These are phyloP conservation scores for Liasis olivaceus DNA, from an alignment of 2,797 vertebrate genomes.

Conservation along the genomic window DNA sequence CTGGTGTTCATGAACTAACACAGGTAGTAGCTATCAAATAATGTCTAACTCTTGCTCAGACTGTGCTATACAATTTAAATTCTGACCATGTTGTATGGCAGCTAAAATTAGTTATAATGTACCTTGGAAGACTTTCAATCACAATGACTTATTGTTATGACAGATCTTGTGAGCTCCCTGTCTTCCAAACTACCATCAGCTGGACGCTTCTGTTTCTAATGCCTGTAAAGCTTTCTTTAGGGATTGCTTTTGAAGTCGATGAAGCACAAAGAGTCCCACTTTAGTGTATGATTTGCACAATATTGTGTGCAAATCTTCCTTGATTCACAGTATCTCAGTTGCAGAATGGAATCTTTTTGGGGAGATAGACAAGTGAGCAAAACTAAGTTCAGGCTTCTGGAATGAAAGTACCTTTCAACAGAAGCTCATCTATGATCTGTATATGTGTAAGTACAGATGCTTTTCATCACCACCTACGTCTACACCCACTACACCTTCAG, in stretches of 20 bases:
- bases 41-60: not conserved
- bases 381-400: not conserved
- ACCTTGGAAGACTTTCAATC: not conserved
- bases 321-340: not conserved
- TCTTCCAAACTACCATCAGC: not conserved
- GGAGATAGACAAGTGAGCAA: not conserved
- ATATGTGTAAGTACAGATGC: not conserved
- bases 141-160: not conserved
- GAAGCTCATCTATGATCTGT: not conserved
- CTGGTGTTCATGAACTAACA: not conserved
- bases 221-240: not conserved
- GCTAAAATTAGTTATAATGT: not conserved
- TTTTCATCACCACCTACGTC: not conserved
- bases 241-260: not conserved
- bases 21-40: not conserved
- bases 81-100: not conserved
- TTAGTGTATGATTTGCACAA: not conserved
- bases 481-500: not conserved
- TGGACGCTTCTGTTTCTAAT: constrained; percentile 3
- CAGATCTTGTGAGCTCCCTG: not conserved
- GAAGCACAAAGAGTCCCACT: not conserved
- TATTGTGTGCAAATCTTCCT: not conserved
- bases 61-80: not conserved
- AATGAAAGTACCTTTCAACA: not conserved
- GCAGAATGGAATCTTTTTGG: not conserved